phyloP scores from a whole-genome alignment of 2,113 vertebrate species.

The Anhinga anhinga region DNA sequence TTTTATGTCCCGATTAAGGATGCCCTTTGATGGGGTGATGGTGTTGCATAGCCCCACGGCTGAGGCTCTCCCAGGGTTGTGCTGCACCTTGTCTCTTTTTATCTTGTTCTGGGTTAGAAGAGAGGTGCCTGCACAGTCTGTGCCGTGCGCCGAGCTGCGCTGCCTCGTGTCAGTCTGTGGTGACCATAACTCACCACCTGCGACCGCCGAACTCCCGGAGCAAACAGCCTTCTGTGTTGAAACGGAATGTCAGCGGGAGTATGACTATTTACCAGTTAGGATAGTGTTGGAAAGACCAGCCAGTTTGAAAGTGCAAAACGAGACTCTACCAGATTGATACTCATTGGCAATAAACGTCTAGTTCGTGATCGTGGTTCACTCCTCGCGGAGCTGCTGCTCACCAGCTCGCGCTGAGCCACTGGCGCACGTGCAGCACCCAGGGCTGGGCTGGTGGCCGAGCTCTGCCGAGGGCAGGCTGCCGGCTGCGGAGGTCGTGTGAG shows the following conservation, averaged over 20 bases:
- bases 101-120: neutral
- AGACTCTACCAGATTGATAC: fast-evolving
- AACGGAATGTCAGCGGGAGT: neutral
- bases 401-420: neutral
- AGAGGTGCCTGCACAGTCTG: neutral
- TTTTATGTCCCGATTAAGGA: neutral
- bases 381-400: fast-evolving
- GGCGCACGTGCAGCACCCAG: fast-evolving
- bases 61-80: neutral
- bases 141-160: neutral
- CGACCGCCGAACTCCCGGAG: fast-evolving
- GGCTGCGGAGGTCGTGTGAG: fast-evolving
- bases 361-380: fast-evolving
- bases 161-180: fast-evolving
- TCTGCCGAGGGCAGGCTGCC: fast-evolving
- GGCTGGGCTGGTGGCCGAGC: neutral
- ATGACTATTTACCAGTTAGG: too few species aligned
- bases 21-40: neutral
- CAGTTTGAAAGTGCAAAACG: neutral
- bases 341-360: neutral
- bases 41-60: neutral
- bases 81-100: neutral
- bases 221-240: fast-evolving
- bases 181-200: neutral
- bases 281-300: neutral